Evolutionary conservation across 1,140 invertebrate species (phyloP).

Genomic region (Penaeus indicus): DNA sequence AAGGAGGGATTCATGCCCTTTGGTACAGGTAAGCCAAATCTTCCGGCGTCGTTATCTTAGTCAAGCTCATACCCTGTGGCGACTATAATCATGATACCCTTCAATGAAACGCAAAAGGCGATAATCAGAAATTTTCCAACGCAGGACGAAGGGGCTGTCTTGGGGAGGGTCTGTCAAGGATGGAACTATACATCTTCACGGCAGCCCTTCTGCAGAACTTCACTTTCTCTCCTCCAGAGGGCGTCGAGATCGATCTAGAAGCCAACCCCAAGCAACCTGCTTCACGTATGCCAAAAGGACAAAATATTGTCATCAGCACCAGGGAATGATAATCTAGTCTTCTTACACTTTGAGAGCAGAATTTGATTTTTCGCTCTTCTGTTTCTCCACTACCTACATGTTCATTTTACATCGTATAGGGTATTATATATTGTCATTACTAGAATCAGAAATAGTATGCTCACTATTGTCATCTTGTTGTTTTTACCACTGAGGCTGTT

Average conservation of each 20-base stretch:
- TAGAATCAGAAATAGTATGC: too few relatives aligned
- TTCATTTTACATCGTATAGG: too few relatives aligned
- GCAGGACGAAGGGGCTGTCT: constrained; percentile 86
- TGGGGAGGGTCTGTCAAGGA: constrained; percentile 85
- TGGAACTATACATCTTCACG: constrained; percentile 88
- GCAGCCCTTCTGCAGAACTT: constrained; percentile 85
- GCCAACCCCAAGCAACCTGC: not conserved
- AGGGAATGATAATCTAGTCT: too few relatives aligned
- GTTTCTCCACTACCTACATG: too few relatives aligned
- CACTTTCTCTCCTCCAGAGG: constrained; percentile 71
- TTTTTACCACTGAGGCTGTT: too few relatives aligned
- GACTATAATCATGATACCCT: constrained; percentile 60
- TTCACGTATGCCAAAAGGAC: too few relatives aligned
- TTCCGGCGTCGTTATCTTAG: too few relatives aligned
- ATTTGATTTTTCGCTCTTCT: too few relatives aligned
- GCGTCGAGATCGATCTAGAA: not conserved
- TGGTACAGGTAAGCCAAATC: not conserved
- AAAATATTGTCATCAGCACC: too few relatives aligned
- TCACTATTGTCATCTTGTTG: too few relatives aligned
- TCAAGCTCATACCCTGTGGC: not conserved
- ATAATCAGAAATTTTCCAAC: constrained; percentile 79
- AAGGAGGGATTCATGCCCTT: constrained; percentile 26
- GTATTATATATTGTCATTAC: too few relatives aligned
- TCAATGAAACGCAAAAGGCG: not conserved
- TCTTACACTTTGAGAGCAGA: too few relatives aligned